Evolutionary conservation across 2,113 vertebrate genomes (phyloP).

Genomic region (Pyxicephalus adspersus): DNA sequence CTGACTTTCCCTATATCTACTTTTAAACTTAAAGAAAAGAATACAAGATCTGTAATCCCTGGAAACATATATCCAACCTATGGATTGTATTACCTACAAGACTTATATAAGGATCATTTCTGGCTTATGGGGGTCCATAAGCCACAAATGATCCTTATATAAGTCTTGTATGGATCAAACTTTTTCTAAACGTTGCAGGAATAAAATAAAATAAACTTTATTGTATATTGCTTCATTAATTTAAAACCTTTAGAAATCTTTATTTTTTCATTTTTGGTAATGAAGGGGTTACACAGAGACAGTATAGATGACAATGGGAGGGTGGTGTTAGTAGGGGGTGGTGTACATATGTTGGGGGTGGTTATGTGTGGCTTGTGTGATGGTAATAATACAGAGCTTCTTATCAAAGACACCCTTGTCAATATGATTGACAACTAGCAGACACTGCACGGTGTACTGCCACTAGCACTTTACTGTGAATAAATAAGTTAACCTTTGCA

Average conservation of each 20-base stretch:
- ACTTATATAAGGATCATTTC: too few species aligned
- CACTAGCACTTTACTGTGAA: background rate
- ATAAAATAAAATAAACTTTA: too few species aligned
- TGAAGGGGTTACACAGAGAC: background rate
- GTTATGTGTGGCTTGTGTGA: background rate
- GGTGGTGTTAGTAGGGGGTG: background rate
- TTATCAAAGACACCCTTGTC: background rate
- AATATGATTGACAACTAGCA: background rate
- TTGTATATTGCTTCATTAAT: too few species aligned
- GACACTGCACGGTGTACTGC: background rate
- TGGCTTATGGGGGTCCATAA: too few species aligned
- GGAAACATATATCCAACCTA: too few species aligned
- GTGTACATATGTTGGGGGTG: background rate
- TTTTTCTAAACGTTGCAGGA: too few species aligned
- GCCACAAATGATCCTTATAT: too few species aligned
- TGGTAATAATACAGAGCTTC: background rate
- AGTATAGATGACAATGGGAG: background rate
- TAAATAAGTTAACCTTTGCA: slow-evolving; percentile 23
- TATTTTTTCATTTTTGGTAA: background rate
- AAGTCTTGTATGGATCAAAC: too few species aligned
- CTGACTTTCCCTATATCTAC: too few species aligned
- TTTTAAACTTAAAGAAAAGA: too few species aligned
- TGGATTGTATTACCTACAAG: too few species aligned
- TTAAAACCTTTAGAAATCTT: background rate
- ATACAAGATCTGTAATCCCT: too few species aligned